Evolutionary conservation across 2,797 vertebrate species (phyloP), one percentile per base, ranked within the genome.

Genomic region (Rhodeus uyekii): DNA sequence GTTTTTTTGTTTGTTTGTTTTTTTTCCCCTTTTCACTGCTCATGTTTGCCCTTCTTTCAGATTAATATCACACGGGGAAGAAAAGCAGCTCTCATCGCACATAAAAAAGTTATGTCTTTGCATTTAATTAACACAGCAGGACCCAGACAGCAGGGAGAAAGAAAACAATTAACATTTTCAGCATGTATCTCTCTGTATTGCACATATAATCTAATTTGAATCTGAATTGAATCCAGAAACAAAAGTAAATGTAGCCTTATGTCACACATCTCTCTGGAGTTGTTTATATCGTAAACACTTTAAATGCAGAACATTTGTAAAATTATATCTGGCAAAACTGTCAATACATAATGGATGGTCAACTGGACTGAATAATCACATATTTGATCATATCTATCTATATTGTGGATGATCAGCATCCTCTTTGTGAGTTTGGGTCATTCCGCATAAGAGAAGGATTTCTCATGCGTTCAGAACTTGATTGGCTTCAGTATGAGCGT

Each of bases 111-210:
- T 29, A 86, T 81, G 67, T 85, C 78, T 60, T 60, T 82, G 61
- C 75, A 78, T 83, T 87, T 87, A 83, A 87, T 86, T 86, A 88
- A 86, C 76, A 76, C 85, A 86, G 83, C 81, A 75, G 60, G 81
- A 83, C 29, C 68, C 65, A 68, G 80, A 64, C 84, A 83, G 82
- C 69, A 42, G 42, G 84, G 64, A 84, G 69, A 84, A 85, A 73
- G 69, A 83, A 86, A 86, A 83, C 81, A 85, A 83, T 83, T 83
- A 87, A 79, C 71, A 73, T 73, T 73, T 78, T 53, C 73, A 61
- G 67, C 82, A 29, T 76, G 76, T 65, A 50, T 34, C 78, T 80
- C 42, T 50, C 79, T 76, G 69, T 39, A 84, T 87, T 87, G 77
- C 65, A 58, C 63, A 27, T 68, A 60, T 73, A 83, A 76, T 83